Evolutionary conservation across 2,888 invertebrate species (phyloP).

Genomic region (Idaea dimidiata): DNA sequence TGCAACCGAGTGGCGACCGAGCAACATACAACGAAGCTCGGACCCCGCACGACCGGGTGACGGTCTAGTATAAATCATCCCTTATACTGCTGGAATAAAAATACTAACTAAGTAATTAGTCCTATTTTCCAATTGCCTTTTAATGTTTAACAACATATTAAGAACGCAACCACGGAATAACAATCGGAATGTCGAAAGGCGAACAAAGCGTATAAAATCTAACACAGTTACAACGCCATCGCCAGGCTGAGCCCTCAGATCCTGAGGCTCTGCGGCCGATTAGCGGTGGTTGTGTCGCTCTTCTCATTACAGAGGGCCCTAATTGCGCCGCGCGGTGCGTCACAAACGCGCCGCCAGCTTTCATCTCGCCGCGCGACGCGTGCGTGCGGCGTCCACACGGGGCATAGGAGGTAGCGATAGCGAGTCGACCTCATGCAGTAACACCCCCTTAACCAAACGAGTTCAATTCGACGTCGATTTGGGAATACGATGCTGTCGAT

Average conservation of each 20-base stretch:
- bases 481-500: too few species aligned
- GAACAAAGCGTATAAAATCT: slow-evolving; percentile 6
- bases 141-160: background rate
- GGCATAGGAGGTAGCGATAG: slow-evolving; percentile 21
- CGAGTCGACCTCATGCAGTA: background rate
- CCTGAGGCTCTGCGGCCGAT: slow-evolving; percentile 55
- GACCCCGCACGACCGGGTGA: too few species aligned
- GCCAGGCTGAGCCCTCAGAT: slow-evolving; percentile 14
- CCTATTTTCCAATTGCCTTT: background rate
- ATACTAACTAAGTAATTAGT: background rate
- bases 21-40: too few species aligned
- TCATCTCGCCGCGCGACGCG: slow-evolving; percentile 63
- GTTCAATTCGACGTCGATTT: too few species aligned
- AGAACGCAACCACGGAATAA: background rate
- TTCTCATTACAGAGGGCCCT: slow-evolving; percentile 73
- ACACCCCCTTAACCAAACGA: too few species aligned
- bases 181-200: background rate
- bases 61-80: too few species aligned
- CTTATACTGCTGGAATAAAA: background rate
- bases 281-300: slow-evolving; percentile 74
- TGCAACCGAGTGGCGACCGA: too few species aligned
- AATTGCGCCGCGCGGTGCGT: slow-evolving; percentile 66
- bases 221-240: background rate
- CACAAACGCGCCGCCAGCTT: slow-evolving; percentile 74
- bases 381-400: slow-evolving; percentile 24